Evolutionary conservation across 1,140 invertebrate genomes (phyloP), one percentile per base, ranked within the genome.

Genomic region (Hermetia illucens): DNA sequence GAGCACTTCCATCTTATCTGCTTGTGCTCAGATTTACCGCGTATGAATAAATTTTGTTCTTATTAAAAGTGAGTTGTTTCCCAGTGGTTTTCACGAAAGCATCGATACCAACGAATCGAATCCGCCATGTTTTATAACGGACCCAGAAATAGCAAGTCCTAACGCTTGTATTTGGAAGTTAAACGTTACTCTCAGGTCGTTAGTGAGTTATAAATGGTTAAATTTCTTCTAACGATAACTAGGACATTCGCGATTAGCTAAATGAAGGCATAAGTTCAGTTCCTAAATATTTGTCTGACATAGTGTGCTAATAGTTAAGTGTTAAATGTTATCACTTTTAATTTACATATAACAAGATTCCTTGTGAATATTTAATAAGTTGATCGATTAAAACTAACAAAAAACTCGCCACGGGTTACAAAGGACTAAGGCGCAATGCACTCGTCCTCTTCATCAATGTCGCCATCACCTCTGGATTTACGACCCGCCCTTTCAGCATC

Each of bases 401-500:
- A 25, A 30, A 30, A 30, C 29, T n/a, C 17, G 29, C 5, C 13
- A 4, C n/a, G 17, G 13, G 5, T 4, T 13, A 30, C 13, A 30
- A 30, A 30, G 17, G 17, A 12, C 4, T 30, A 13, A 16, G 20
- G 16, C 32, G 20, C n/a, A 32, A 39, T 39, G 37, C 29, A 39
- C 18, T 12, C 37, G 9, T 21, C 27, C 10, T n/a, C n/a, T n/a
- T 5, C 18, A 9, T 32, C 37, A 3, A 10, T n/a, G 6, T 31
- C 37, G 32, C 25, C 37, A n/a, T 20, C 37, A 12, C 37, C 37
- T 21, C 21, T 39, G 17, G 37, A 39, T 39, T 31, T 39, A 31
- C 37, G 37, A n/a, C 37, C 37, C 37, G 37, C 37, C 37, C 37
- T 39, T 9, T 39, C 27, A 13, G 21, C 13, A 21, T 12, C 25